Percentiles rank a stretch among this genome's conserved stretches.
These are phyloP conservation scores for Probosciger aterrimus DNA, from an alignment of 2,113 vertebrate genomes.

Conservation along the genomic window DNA sequence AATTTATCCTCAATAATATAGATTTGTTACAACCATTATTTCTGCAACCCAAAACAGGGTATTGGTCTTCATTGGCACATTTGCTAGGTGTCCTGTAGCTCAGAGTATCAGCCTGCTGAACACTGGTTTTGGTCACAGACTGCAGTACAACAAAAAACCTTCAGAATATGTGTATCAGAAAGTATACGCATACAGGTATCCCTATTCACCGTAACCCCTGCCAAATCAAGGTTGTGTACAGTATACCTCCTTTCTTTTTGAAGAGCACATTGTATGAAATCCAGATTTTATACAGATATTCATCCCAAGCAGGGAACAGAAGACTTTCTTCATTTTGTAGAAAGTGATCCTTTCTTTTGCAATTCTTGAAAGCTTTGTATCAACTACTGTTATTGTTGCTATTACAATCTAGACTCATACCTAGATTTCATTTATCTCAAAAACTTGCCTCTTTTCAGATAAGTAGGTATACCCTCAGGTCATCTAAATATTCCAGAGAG, in stretches of 20 bases:
- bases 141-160: background rate
- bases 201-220: background rate
- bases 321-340: background rate
- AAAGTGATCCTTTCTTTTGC: background rate
- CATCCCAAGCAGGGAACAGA: background rate
- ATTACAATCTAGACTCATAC: background rate
- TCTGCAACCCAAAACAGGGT: background rate
- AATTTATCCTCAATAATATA: background rate
- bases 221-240: background rate
- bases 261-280: background rate
- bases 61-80: background rate
- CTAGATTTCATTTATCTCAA: background rate
- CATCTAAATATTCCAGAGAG: background rate
- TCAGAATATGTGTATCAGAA: background rate
- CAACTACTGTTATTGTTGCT: background rate
- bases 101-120: background rate
- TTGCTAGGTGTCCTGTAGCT: background rate
- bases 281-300: background rate
- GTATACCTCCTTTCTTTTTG: background rate
- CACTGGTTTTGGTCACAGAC: background rate
- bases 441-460: background rate
- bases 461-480: background rate
- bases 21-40: background rate
- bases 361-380: background rate
- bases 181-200: background rate